phyloP scores from a whole-genome alignment of 2,797 vertebrate genomes.

The Parambassis ranga region DNA sequence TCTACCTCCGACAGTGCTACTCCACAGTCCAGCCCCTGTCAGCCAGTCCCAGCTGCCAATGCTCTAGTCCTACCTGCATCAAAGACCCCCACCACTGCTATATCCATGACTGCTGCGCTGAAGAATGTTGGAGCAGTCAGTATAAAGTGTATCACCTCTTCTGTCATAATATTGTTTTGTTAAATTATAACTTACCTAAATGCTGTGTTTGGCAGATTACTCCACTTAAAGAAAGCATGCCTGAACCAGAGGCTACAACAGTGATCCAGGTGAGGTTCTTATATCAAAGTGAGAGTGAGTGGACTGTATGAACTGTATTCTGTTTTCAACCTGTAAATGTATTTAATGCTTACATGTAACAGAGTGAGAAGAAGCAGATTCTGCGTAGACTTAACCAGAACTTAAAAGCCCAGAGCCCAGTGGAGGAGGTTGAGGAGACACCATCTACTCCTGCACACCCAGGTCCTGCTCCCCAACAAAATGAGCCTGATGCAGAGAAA shows the following conservation, averaged over 20 bases:
- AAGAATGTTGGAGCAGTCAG: constrained; percentile 94
- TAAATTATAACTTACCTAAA: background rate
- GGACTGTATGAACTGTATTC: too few species aligned
- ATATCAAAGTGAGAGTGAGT: too few species aligned
- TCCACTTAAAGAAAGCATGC: constrained; percentile 72
- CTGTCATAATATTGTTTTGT: background rate
- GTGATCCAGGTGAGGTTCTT: constrained; percentile 73
- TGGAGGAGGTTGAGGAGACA: constrained; percentile 55
- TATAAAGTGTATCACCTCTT: constrained; percentile 32
- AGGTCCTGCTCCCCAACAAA: constrained; percentile 6
- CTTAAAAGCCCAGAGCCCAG: constrained; percentile 82
- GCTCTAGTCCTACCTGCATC: constrained; percentile 61
- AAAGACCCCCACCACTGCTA: constrained; percentile 75
- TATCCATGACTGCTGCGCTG: constrained; percentile 95
- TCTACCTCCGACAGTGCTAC: constrained; percentile 52
- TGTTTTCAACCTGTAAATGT: too few species aligned
- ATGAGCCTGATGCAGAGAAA: constrained; percentile 36
- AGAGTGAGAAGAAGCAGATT: constrained; percentile 93
- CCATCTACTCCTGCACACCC: constrained; percentile 26
- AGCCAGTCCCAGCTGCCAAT: constrained; percentile 75
- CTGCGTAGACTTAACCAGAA: constrained; percentile 91
- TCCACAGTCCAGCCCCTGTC: constrained; percentile 43
- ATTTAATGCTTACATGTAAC: constrained; percentile 32
- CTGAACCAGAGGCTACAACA: constrained; percentile 69
- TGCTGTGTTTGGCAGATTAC: constrained; percentile 62